A percentile compares a stretch with the other conserved stretches of the same genome.
phyloP scores from a whole-genome alignment of 2,113 vertebrate species.

The Lampris incognitus region DNA sequence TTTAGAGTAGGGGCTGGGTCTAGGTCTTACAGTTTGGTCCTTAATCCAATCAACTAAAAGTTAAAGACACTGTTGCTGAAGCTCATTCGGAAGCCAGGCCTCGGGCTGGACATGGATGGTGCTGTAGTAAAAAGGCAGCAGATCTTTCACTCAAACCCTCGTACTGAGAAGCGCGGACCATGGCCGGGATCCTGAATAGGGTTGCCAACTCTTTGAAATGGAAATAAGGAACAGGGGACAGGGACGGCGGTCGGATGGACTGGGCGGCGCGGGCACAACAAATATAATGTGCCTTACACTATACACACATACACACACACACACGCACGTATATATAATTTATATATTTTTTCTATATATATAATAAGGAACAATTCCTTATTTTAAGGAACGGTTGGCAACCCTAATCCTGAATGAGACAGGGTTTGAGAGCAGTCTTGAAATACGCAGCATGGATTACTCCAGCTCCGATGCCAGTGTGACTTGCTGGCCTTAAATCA shows the following conservation, averaged over 20 bases:
- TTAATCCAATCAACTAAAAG: no score
- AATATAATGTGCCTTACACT: no score
- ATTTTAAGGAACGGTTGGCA: no score
- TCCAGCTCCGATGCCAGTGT: slow-evolving; percentile 48
- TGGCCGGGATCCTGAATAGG: slow-evolving; percentile 76
- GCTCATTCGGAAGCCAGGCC: slow-evolving; percentile 20
- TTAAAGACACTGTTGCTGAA: not conserved
- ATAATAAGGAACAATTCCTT: no score
- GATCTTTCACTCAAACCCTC: slow-evolving; percentile 67
- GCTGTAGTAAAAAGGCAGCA: slow-evolving; percentile 61
- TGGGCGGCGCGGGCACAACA: no score
- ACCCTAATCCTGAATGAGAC: slow-evolving; percentile 70
- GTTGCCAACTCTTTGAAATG: no score
- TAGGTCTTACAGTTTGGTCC: not conserved
- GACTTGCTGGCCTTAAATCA: slow-evolving; percentile 67
- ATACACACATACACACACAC: no score
- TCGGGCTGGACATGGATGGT: slow-evolving; percentile 10
- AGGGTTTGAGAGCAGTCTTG: slow-evolving; percentile 67
- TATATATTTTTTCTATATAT: no score
- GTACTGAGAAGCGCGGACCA: slow-evolving; percentile 53
- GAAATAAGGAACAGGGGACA: no score
- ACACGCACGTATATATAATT: no score
- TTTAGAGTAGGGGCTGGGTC: not conserved
- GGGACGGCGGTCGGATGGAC: no score
- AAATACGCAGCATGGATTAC: slow-evolving; percentile 77